Conservation (phyloP, 2,888 invertebrate species). For the Argyresthia albistria region DNA sequence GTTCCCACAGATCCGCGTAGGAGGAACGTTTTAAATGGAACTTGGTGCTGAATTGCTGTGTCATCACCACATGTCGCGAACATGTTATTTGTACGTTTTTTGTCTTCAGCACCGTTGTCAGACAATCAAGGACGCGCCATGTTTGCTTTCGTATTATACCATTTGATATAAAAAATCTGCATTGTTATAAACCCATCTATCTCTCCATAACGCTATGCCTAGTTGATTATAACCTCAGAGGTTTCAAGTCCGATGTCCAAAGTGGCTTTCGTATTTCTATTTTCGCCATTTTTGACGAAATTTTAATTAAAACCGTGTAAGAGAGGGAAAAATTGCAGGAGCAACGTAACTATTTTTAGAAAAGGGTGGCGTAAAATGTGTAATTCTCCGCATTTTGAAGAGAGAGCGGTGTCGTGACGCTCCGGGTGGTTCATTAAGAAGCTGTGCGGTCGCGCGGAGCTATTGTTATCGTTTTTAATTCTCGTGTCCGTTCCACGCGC, state of each 20-base stretch:
- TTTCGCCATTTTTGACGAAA: not conserved
- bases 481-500: constrained; percentile 66
- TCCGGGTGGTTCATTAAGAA: constrained; percentile 52
- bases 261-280: no score
- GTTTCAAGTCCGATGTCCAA: no score
- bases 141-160: no score
- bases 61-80: constrained; percentile 12
- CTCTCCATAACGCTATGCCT: no score
- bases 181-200: no score
- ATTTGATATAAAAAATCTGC: no score
- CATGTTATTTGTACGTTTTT: not conserved
- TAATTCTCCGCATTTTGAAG: constrained; percentile 19
- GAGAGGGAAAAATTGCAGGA: not conserved
- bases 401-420: constrained; percentile 14
- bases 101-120: not conserved
- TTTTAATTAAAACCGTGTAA: not conserved
- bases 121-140: no score
- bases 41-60: constrained; percentile 9
- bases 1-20: constrained; percentile 26
- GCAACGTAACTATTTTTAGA: not conserved
- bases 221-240: no score
- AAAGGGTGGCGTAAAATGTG: constrained; percentile 12
- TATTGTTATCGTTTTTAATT: constrained; percentile 70
- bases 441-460: constrained; percentile 42
- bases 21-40: not conserved